Percentiles rank a stretch among this genome's conserved stretches.
Conservation (phyloP, 2,113 vertebrate species). For the Perca fluviatilis region DNA sequence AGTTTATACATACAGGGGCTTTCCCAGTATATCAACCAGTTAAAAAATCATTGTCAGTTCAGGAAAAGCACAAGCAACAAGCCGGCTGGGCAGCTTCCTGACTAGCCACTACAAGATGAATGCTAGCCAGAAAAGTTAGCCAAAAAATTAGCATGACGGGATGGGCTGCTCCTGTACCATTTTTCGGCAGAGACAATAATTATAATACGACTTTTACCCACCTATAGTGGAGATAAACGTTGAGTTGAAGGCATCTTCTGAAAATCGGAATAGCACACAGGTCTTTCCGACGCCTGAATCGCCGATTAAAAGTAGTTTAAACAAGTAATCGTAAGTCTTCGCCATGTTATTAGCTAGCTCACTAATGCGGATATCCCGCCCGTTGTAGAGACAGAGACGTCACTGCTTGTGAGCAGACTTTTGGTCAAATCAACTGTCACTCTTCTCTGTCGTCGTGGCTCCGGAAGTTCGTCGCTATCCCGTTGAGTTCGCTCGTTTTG, state of each 20-base stretch:
- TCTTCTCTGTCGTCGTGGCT: slow-evolving; percentile 70
- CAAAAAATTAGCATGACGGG: slow-evolving; percentile 73
- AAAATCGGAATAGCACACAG: slow-evolving; percentile 96
- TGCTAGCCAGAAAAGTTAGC: slow-evolving; percentile 74
- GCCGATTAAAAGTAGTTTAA: slow-evolving; percentile 98
- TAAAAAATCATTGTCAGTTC: background rate
- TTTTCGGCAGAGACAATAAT: slow-evolving; percentile 15
- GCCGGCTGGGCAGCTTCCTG: slow-evolving; percentile 66
- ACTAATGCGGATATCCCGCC: slow-evolving; percentile 86
- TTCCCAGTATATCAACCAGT: accelerated
- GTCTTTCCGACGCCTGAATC: slow-evolving; percentile 98
- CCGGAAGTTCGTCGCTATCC: slow-evolving; percentile 38
- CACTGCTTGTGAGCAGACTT: slow-evolving; percentile 12
- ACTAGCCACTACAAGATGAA: slow-evolving; percentile 27
- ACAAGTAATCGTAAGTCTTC: slow-evolving; percentile 99
- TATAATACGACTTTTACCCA: slow-evolving; percentile 62
- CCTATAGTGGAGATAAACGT: slow-evolving; percentile 99
- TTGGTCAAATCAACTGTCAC: slow-evolving; percentile 65
- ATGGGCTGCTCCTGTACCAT: slow-evolving; percentile 63
- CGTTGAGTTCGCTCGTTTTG: slow-evolving; percentile 43
- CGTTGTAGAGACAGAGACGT: slow-evolving; percentile 46
- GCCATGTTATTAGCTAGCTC: slow-evolving; percentile 86
- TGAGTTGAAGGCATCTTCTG: slow-evolving; percentile 98
- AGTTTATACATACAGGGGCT: background rate
- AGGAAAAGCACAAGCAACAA: slow-evolving; percentile 7